Evolutionary conservation across 2,797 vertebrate genomes (phyloP), one percentile per base, ranked within the genome.

Genomic region (Pyrrhura leucotis): DNA sequence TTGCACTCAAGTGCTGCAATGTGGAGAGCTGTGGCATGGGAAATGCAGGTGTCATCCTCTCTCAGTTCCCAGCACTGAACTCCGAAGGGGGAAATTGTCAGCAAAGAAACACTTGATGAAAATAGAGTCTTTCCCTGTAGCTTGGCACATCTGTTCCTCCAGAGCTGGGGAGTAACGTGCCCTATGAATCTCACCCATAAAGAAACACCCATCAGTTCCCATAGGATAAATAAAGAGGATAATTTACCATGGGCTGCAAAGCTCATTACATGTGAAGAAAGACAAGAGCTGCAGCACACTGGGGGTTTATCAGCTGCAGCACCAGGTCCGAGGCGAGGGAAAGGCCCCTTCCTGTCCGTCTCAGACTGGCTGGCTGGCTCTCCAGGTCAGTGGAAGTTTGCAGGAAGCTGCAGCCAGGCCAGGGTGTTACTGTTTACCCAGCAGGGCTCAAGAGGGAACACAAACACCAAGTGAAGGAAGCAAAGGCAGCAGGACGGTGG

Each of bases 341-440:
- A 89, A 12, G 39, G 75, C 33, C 59, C 68, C 68, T 90, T 89
- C 29, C 85, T 72, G 26, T 14, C 1, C 12, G 4, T 82, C 85
- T 59, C 93, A 91, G 92, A 42, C 88, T 59, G 85, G 7, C 39
- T 63, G 89, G 51, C 74, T 79, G 28, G 45, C 74, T 93, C 35
- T 9, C 29, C 93, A 88, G 94, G 88, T 39, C 92, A 72, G 51
- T 13, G 79, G 92, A 20, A 80, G 89, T 75, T 63, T 86, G 90
- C 95, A 96, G 96, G 94, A 95, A 95, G 44, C 94, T 48, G 84
- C 78, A 5, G 90, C 69, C 79, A 17, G 56, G 61, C 37, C 35
- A 6, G 87, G 85, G 72, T 74, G 74, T 28, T 87, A 22, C 62
- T 66, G 73, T 80, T 85, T 80, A 19, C 37, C 84, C 88, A 79